Evolutionary conservation across 2,888 invertebrate genomes (phyloP), one percentile per base, ranked within the genome.

Genomic region (Cremastobaeus sp.): DNA sequence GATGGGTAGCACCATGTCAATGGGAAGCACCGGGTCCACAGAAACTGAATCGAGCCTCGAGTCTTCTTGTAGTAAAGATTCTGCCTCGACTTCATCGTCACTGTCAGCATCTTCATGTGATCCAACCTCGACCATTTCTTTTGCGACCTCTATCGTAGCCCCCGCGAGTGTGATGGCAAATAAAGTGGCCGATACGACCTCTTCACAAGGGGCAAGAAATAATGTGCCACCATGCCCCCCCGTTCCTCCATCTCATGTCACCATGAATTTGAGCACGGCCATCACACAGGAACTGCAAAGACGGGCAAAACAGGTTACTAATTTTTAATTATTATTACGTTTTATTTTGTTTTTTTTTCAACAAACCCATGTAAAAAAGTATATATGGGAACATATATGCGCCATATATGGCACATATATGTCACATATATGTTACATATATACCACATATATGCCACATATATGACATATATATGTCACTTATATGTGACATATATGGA

Each of bases 251-350:
- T n/a, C 48, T 2, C 57, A 50, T 1, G 48, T 18, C 48, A 84
- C 83, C 79, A 87, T 90, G 78, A 91, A 91, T 83, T 89, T 93
- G 54, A 91, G 92, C 70, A 92, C 92, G 86, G 93, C 93, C 81
- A 92, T 93, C 82, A 91, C 90, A 74, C 91, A 92, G 85, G 93
- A 93, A 86, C 89, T 93, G 65, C 91, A 92, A 82, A 90, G 92
- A 86, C 89, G 93, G 85, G 91, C 91, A 75, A 92, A 92, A 89
- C 86, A 85, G 85, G 93, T 93, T 83, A 39, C 8, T 60, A 28
- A 20, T 17, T 5, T 5, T 25, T 5, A 28, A 47, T 28, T 60
- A 25, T 32, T 32, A n/a, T n/a, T n/a, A n/a, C n/a, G n/a, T n/a
- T n/a, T n/a, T n/a, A n/a, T n/a, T n/a, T n/a, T n/a, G n/a, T n/a